These are phyloP conservation scores for Colostygia pectinataria DNA, from an alignment of 2,888 invertebrate species.

Conservation along the genomic window DNA sequence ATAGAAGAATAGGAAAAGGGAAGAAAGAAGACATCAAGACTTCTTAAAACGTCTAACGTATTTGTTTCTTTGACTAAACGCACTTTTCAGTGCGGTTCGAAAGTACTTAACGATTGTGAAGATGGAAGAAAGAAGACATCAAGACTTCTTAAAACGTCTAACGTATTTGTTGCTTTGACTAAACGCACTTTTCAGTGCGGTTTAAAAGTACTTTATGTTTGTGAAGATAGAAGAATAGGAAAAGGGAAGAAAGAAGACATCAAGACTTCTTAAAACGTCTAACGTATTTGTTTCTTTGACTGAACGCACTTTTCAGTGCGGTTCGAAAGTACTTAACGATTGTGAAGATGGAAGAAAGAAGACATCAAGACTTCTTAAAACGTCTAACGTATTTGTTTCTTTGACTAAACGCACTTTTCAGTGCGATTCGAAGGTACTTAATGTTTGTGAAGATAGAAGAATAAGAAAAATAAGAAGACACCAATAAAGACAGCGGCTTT, in stretches of 20 bases:
- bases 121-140: background rate
- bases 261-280: no score
- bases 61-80: slow-evolving; percentile 8
- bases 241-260: background rate
- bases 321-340: background rate
- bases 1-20: background rate
- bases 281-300: slow-evolving; percentile 2
- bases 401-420: slow-evolving; percentile 22
- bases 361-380: no score
- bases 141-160: no score
- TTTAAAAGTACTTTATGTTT: no score
- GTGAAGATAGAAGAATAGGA: background rate
- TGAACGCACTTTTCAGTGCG: slow-evolving; percentile 24
- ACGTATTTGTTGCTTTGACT: slow-evolving; percentile 1
- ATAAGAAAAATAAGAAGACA: background rate
- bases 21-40: background rate
- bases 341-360: background rate
- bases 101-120: background rate
- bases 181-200: slow-evolving; percentile 25
- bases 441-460: no score
- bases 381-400: no score
- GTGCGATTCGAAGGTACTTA: slow-evolving; percentile 5
- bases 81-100: slow-evolving; percentile 20
- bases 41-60: background rate
- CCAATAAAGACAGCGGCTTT: no score